Conservation (phyloP, 2,888 invertebrate genomes). For the Dasysyrphus albostriatus region DNA sequence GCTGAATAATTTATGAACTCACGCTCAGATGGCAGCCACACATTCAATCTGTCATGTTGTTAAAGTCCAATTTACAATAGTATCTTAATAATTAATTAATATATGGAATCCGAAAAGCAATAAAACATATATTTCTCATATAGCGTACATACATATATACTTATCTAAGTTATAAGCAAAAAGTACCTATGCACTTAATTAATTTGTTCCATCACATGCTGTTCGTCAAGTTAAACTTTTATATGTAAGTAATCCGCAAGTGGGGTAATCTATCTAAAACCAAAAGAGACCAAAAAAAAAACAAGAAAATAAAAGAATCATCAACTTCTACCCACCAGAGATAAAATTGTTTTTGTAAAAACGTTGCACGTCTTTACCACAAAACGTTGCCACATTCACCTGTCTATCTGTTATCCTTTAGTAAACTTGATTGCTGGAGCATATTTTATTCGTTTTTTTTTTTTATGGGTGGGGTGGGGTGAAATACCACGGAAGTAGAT, state of each 20-base stretch:
- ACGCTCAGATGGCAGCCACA: conserved; percentile 38
- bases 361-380: conserved; percentile 72
- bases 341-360: conserved; percentile 36
- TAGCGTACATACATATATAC: too few species aligned
- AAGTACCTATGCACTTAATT: conserved; percentile 53
- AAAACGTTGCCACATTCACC: conserved; percentile 71
- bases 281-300: neutral
- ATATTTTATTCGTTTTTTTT: conserved; percentile 18
- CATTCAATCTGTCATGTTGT: conserved; percentile 71
- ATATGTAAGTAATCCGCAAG: conserved; percentile 39
- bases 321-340: conserved; percentile 31
- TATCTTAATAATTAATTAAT: conserved; percentile 70
- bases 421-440: conserved; percentile 55
- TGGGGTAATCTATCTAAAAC: conserved; percentile 59
- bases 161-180: too few species aligned
- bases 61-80: conserved; percentile 54
- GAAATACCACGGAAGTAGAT: conserved; percentile 18
- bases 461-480: conserved; percentile 17
- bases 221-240: conserved; percentile 65
- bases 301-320: conserved; percentile 59
- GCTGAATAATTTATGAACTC: conserved; percentile 53
- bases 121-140: conserved; percentile 27
- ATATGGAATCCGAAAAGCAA: conserved; percentile 37
- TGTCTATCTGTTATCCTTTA: conserved; percentile 69
- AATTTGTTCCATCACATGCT: conserved; percentile 66